phyloP scores from a whole-genome alignment of 2,113 vertebrate genomes.

The Mionectes macconnelli region DNA sequence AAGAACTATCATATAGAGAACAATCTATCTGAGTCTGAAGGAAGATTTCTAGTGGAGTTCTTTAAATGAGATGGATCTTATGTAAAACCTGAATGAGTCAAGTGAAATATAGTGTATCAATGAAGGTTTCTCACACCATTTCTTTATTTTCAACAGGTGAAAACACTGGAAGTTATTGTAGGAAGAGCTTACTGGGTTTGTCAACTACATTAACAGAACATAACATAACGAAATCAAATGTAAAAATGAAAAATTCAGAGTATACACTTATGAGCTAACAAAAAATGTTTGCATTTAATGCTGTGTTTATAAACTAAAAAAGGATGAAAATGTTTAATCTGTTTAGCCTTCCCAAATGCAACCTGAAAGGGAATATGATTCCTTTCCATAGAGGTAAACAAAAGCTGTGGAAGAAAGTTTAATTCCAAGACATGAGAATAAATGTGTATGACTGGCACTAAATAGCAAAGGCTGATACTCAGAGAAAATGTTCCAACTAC shows the following conservation, averaged over 20 bases:
- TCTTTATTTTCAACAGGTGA: background rate
- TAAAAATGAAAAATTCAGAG: background rate
- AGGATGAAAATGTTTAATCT: background rate
- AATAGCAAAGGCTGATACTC: background rate
- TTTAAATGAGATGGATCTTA: background rate
- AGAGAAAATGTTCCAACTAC: background rate
- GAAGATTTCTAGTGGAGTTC: background rate
- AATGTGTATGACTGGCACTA: background rate
- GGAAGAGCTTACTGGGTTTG: background rate
- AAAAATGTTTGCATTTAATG: background rate
- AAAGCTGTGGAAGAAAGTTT: background rate
- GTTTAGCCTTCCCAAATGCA: background rate
- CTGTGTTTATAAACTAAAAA: background rate
- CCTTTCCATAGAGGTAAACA: background rate
- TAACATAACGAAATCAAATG: background rate
- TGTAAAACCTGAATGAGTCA: background rate
- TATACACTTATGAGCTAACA: background rate
- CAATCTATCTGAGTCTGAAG: background rate
- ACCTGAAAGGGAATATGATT: background rate
- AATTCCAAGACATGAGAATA: background rate
- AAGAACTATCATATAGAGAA: background rate
- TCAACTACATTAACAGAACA: background rate
- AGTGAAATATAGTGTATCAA: background rate
- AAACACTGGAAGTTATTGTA: background rate
- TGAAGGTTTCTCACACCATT: fast-evolving